phyloP scores from a whole-genome alignment of 2,888 invertebrate genomes.

The Acrocera orbiculus region DNA sequence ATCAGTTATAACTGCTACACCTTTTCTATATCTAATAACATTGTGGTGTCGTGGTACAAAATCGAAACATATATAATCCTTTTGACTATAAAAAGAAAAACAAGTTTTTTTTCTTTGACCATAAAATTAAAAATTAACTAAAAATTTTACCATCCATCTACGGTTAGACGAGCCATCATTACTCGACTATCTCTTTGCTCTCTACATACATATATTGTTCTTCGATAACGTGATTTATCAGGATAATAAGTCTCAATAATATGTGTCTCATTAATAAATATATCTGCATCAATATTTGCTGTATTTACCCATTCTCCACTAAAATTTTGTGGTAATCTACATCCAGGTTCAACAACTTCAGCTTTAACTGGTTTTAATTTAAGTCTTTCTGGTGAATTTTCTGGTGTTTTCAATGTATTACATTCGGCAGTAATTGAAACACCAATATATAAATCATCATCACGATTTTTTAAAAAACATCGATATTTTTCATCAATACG shows the following conservation, averaged over 20 bases:
- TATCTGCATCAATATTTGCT: constrained; percentile 89
- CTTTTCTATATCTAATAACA: constrained; percentile 76
- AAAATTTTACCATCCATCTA: constrained; percentile 49
- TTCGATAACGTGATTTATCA: constrained; percentile 72
- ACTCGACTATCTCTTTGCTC: constrained; percentile 79
- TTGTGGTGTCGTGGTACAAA: constrained; percentile 93
- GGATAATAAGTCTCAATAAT: constrained; percentile 92
- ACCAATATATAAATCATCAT: constrained; percentile 81
- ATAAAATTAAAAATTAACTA: neutral
- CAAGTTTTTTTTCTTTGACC: neutral
- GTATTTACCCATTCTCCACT: constrained; percentile 94
- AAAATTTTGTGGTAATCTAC: constrained; percentile 84
- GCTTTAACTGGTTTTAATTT: constrained; percentile 74
- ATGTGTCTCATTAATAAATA: constrained; percentile 87
- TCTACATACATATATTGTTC: constrained; percentile 85
- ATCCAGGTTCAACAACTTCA: constrained; percentile 78
- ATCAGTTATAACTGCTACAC: constrained; percentile 74
- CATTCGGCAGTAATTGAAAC: constrained; percentile 90
- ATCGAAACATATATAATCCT: constrained; percentile 94
- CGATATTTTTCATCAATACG: constrained; percentile 87
- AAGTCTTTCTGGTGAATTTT: constrained; percentile 81
- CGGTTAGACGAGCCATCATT: constrained; percentile 92
- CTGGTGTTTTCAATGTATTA: constrained; percentile 78
- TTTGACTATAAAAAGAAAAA: constrained; percentile 48
- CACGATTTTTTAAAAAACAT: constrained; percentile 85